Base-by-base conservation (phyloP, 2,888 invertebrate genomes). In the Tetranychus truncatus region DNA sequence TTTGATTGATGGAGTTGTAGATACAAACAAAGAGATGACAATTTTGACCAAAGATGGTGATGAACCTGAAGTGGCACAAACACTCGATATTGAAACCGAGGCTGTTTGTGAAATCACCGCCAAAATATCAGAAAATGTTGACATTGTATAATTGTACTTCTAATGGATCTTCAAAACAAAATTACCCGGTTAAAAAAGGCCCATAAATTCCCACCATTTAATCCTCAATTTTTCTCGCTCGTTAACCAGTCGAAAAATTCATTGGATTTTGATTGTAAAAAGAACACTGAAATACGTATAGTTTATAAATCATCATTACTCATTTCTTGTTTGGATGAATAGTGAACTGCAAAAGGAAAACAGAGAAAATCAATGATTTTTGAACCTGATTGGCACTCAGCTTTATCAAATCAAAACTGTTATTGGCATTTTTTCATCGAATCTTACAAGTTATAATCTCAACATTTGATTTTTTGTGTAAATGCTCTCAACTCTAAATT, bases 1-100 rank as follows among this genome's bases (percentile, higher is more conserved):
- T 55, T 15, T 55, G 55, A 55, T 55, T 55, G 55, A 55, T 55
- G 55, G 55, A 15, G 15, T 55, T 55, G 55, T 55, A 9, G 55
- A 55, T 55, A 55, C 55, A 9, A 7, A 15, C 15, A 55, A 55
- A 55, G 55, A 55, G 55, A 55, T 55, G 55, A 7, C 55, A 55
- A 55, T 55, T 55, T 55, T 55, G 55, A 55, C 55, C 55, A 55
- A 55, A 55, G 55, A 55, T 55, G 55, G 55, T 55, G 55, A 55
- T 55, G 55, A 55, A 55, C 55, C 55, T 15, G 55, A 55, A 55
- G 55, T 55, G 11, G 55, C 55, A 55, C 55, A 55, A 15, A 55
- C 55, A 55, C 55, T 55, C 7, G 55, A 55, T 55, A 55, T 55
- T 15, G 55, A 55, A 55, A 55, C 55, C 2, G 55, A 55, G 6